Base-by-base conservation (phyloP, 2,888 invertebrate genomes). In the Tubiluchus corallicola region DNA sequence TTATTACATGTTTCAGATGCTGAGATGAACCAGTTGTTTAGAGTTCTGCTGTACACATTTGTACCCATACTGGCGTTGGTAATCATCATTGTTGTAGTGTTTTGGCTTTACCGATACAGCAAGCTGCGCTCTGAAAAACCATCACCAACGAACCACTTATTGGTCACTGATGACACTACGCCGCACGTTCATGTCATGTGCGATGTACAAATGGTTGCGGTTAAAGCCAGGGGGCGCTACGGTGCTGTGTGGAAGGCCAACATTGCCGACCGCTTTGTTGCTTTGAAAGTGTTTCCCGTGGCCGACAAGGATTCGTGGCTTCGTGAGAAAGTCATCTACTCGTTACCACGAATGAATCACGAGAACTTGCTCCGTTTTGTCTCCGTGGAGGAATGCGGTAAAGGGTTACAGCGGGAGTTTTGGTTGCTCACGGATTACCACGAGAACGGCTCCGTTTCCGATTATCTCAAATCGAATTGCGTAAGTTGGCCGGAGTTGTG, bases 381-480 rank as follows among this genome's bases (percentile, higher is more conserved):
- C 54, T 88, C 85, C 2, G 64, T 66, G 4, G 84, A 84, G 38
- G 55, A 56, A 46, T 75, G 79, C 46, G 82, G 82, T 0, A 85
- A 87, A 52, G 82, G 81, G 62, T 66, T 82, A 15, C 58, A 61
- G 58, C 73, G 79, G 5, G 87, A 90, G 62, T 83, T 85, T 59
- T 96, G 94, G 92, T 74, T 98, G 39, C 82, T 98, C 44, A 87
- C 92, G 5, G 83, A 85, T 50, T 98, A 83, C 68, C 90, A 94
- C 63, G 83, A 82, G 54, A 73, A 75, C 64, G 94, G 96, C 17
- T 94, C 94, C 2, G 70, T 98, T 2, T 88, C 83, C 59, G 94
- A 98, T 68, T 94, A 81, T 64, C 71, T 98, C 19, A 94, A 94
- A 68, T 64, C 62, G 21, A 46, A 88, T 63, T 77, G 81, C 0